Conservation (phyloP, 2,113 vertebrate genomes). For the Upupa epops region DNA sequence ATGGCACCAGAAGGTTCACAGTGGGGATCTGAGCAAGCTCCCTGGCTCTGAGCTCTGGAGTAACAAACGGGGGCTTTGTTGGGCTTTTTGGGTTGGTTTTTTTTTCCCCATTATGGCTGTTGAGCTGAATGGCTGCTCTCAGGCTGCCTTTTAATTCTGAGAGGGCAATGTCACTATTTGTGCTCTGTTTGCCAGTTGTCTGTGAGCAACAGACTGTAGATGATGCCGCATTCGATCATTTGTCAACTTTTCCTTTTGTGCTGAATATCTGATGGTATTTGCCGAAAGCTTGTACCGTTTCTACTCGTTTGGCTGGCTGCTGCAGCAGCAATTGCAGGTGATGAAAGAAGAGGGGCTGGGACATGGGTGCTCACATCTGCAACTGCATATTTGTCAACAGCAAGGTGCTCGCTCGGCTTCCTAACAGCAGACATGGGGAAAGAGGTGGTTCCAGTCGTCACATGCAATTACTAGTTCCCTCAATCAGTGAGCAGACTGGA, state of each 20-base stretch:
- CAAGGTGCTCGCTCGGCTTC: not conserved
- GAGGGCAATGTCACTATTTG: not conserved
- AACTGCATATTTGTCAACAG: conserved; percentile 36
- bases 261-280: not conserved
- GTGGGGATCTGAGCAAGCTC: not conserved
- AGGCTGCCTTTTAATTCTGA: not conserved
- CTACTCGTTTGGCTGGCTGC: not conserved
- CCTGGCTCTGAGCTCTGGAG: not conserved
- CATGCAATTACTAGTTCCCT: not conserved
- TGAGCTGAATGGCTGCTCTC: not conserved
- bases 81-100: not conserved
- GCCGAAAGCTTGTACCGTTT: not conserved
- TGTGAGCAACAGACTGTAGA: conserved; percentile 19
- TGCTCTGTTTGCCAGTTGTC: conserved; percentile 1
- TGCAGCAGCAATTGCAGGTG: conserved; percentile 31
- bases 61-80: not conserved
- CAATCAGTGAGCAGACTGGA: not conserved
- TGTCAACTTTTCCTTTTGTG: conserved; percentile 37
- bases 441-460: conserved; percentile 4
- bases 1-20: not conserved
- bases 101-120: not conserved
- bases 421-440: not conserved
- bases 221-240: conserved; percentile 19
- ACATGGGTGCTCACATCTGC: not conserved
- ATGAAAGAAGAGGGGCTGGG: not conserved